Conservation (phyloP, 1,140 invertebrate species). For the Agraylea sexmaculata region DNA sequence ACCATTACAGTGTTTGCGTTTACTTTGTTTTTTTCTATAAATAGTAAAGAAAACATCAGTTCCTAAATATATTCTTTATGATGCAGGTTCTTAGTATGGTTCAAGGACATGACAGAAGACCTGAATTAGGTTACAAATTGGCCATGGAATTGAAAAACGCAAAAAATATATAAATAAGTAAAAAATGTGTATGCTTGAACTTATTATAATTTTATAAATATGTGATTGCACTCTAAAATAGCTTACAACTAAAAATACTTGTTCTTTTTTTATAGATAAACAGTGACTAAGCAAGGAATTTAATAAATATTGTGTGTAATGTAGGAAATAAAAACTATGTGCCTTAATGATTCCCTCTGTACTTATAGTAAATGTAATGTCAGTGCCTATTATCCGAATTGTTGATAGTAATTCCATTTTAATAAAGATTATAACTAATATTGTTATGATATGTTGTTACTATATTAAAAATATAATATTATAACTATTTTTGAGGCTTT, state of each 20-base stretch:
- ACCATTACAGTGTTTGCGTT: no score
- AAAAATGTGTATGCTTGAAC: slow-evolving; percentile 1
- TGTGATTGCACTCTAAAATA: no score
- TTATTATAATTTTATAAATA: neutral
- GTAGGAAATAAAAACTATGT: slow-evolving; percentile 24
- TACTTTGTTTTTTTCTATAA: neutral
- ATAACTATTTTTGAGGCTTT: no score
- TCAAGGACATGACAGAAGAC: slow-evolving; percentile 70
- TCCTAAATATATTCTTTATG: slow-evolving; percentile 12
- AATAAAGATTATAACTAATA: no score
- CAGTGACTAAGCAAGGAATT: slow-evolving; percentile 32
- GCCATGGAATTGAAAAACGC: slow-evolving; percentile 68
- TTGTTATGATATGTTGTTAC: no score
- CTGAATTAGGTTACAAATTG: slow-evolving; percentile 76
- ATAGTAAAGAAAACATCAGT: neutral
- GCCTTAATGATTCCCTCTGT: no score
- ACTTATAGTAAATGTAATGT: no score
- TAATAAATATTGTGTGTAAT: slow-evolving; percentile 32
- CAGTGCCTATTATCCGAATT: no score
- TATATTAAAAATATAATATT: no score
- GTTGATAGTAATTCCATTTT: no score
- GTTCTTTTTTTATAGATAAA: no score
- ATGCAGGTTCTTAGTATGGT: slow-evolving; percentile 70
- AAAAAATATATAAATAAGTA: slow-evolving; percentile 14
- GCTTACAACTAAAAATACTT: no score